Evolutionary conservation across 1,140 invertebrate genomes (phyloP).

Genomic region (Drosophila rhopaloa): DNA sequence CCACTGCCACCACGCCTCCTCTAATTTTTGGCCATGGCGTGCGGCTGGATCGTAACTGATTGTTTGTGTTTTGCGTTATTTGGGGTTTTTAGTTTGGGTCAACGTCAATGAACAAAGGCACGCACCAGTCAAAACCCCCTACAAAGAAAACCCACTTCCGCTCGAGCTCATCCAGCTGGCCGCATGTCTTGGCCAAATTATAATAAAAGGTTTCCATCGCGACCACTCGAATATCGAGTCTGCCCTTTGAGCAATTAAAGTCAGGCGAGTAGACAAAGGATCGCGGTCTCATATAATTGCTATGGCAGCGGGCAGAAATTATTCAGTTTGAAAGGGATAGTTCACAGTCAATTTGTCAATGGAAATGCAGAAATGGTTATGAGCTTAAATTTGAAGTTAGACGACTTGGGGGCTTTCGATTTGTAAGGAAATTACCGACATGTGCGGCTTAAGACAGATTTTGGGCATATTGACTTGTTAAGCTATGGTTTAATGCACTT

Average conservation of each 20-base stretch:
- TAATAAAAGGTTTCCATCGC: slow-evolving; percentile 76
- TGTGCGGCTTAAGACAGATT: neutral
- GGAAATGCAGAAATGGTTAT: neutral
- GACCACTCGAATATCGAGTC: slow-evolving; percentile 46
- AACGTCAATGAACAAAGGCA: slow-evolving; percentile 67
- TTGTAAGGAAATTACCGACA: neutral
- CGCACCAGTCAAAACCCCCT: slow-evolving; percentile 35
- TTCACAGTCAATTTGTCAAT: slow-evolving; percentile 15
- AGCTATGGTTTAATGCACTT: neutral
- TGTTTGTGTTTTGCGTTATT: slow-evolving; percentile 75
- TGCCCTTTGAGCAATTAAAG: slow-evolving; percentile 65
- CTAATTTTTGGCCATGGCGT: slow-evolving; percentile 47
- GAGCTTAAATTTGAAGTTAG: neutral
- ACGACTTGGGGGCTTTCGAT: slow-evolving; percentile 1
- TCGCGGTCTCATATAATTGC: slow-evolving; percentile 4
- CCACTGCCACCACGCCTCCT: slow-evolving; percentile 1
- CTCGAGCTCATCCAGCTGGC: slow-evolving; percentile 41
- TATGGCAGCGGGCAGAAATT: neutral
- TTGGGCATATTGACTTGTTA: neutral
- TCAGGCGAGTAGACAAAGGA: slow-evolving; percentile 39
- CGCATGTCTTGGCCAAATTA: slow-evolving; percentile 72
- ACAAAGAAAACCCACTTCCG: slow-evolving; percentile 39
- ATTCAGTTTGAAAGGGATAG: slow-evolving; percentile 7
- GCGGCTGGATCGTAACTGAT: slow-evolving; percentile 56
- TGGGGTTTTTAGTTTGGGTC: slow-evolving; percentile 78